A percentile compares a stretch with the other conserved stretches of the same genome.
These are phyloP conservation scores for Taphrorychus bicolor DNA, from an alignment of 2,888 invertebrate species.

Conservation along the genomic window DNA sequence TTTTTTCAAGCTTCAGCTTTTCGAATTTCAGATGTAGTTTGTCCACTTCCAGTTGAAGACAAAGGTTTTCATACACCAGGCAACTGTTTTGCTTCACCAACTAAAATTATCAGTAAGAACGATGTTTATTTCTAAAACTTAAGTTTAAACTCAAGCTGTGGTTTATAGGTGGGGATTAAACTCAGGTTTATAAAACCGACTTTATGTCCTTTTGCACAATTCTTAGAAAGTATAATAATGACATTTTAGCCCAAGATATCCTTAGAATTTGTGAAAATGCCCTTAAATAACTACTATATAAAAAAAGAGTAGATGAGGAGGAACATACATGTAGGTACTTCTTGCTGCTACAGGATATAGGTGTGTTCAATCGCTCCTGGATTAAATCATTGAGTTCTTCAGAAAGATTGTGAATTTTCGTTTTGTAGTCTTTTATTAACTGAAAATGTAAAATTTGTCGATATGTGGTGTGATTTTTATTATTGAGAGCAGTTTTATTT, in stretches of 20 bases:
- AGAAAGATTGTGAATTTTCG: conserved; percentile 52
- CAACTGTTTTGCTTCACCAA: conserved; percentile 57
- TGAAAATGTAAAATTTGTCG: conserved; percentile 44
- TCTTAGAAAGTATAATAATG: no score
- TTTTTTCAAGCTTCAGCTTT: conserved; percentile 48
- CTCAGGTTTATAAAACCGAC: no score
- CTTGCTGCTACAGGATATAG: conserved; percentile 57
- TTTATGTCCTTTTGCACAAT: no score
- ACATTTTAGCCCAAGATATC: no score
- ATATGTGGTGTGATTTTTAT: conserved; percentile 16
- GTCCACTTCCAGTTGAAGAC: conserved; percentile 56
- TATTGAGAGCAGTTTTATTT: conserved; percentile 10
- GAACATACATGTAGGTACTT: conserved; percentile 56
- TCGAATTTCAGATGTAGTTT: conserved; percentile 51
- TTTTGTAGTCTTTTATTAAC: conserved; percentile 52
- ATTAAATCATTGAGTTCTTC: conserved; percentile 53
- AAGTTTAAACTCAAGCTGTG: no score
- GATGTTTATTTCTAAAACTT: no score
- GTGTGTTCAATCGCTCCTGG: conserved; percentile 50
- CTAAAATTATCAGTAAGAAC: no score
- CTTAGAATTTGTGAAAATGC: no score
- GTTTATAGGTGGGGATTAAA: no score
- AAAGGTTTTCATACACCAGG: conserved; percentile 58
- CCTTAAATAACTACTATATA: no score
- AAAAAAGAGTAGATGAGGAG: no score